phyloP scores from a whole-genome alignment of 1,140 invertebrate species.

The Eumaeus atala region DNA sequence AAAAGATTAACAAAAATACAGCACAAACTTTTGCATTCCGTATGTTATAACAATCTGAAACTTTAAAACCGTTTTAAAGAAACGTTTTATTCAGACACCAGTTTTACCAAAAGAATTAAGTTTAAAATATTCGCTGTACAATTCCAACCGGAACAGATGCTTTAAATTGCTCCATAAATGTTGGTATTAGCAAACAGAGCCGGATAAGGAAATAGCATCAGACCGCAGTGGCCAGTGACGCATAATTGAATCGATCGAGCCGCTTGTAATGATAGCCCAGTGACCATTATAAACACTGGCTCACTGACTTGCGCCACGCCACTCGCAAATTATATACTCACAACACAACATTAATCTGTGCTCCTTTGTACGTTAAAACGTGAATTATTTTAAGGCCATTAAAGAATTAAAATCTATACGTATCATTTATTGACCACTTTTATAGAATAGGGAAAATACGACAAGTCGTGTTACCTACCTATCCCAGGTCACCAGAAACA shows the following conservation, averaged over 20 bases:
- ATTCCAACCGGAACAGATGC: conserved; percentile 1
- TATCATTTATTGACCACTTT: too few relatives aligned
- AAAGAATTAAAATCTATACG: too few relatives aligned
- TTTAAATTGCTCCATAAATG: conserved; percentile 10
- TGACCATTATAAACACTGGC: conserved; percentile 24
- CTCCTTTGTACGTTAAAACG: not conserved
- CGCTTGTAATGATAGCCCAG: conserved; percentile 22
- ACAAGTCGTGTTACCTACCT: too few relatives aligned
- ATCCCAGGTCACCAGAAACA: too few relatives aligned
- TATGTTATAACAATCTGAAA: too few relatives aligned
- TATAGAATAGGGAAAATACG: too few relatives aligned
- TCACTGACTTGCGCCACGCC: conserved; percentile 7
- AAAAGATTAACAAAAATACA: too few relatives aligned
- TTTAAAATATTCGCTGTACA: conserved; percentile 7
- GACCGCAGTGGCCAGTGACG: conserved; percentile 8
- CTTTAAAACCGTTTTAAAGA: not conserved
- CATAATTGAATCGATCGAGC: conserved; percentile 21
- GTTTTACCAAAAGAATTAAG: conserved; percentile 4
- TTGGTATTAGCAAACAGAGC: conserved; percentile 6
- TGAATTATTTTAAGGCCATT: too few relatives aligned
- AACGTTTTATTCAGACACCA: conserved; percentile 2
- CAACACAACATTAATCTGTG: not conserved
- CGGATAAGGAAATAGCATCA: conserved; percentile 6
- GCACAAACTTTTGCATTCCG: too few relatives aligned
- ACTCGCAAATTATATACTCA: conserved; percentile 1